Percentiles rank a stretch among this genome's conserved stretches.
Evolutionary conservation across 2,113 vertebrate genomes (phyloP).

Genomic region (Damaliscus lunatus): DNA sequence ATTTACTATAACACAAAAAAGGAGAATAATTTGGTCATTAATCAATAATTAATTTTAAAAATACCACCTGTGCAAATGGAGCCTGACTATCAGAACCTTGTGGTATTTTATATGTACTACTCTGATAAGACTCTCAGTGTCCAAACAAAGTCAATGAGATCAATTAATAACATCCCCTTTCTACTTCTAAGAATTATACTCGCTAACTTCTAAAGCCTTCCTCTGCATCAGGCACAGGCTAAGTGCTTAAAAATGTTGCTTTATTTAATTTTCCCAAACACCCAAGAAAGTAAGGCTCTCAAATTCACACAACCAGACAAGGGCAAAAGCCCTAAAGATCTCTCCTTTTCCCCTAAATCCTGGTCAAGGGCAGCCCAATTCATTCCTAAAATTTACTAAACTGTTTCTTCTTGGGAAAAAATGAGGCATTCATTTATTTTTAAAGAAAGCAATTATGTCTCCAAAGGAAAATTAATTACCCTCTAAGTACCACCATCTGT

Average conservation of each 20-base stretch:
- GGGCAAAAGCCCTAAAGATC: neutral
- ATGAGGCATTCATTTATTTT: constrained; percentile 69
- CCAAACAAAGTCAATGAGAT: neutral
- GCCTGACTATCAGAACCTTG: neutral
- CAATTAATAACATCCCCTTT: neutral
- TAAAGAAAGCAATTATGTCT: constrained; percentile 66
- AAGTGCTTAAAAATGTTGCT: neutral
- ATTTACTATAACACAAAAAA: neutral
- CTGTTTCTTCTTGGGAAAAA: constrained; percentile 58
- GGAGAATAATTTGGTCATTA: neutral
- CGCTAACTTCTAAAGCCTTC: neutral
- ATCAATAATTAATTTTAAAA: constrained; percentile 13
- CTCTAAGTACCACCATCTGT: constrained; percentile 69
- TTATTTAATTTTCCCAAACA: neutral
- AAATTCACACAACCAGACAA: neutral
- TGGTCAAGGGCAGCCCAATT: constrained; percentile 58
- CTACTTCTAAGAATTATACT: neutral
- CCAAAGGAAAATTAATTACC: constrained; percentile 74
- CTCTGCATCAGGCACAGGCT: neutral
- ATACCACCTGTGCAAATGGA: neutral
- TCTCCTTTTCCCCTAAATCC: constrained; percentile 27
- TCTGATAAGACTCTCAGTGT: neutral
- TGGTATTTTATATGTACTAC: neutral
- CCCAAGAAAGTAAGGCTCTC: neutral
- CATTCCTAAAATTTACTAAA: constrained; percentile 65